A percentile compares a stretch with the other conserved stretches of the same genome.
These are phyloP conservation scores for Helleia helle DNA, from an alignment of 2,888 invertebrate species.

Conservation along the genomic window DNA sequence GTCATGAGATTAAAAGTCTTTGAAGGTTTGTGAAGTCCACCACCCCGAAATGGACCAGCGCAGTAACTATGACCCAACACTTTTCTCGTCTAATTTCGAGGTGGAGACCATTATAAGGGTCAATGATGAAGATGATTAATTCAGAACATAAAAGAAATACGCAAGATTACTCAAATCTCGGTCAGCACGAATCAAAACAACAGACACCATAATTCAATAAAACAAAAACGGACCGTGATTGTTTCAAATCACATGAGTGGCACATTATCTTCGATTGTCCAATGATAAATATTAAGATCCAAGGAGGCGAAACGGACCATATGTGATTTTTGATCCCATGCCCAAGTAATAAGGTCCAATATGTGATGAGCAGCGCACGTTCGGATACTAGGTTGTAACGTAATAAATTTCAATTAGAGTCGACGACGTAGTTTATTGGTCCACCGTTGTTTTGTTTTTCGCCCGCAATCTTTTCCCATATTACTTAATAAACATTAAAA, in stretches of 20 bases:
- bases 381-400: slow-evolving; percentile 45
- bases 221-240: slow-evolving; percentile 53
- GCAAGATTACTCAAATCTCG: no score
- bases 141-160: no score
- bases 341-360: slow-evolving; percentile 26
- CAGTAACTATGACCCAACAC: no score
- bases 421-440: slow-evolving; percentile 57
- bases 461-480: slow-evolving; percentile 21
- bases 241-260: slow-evolving; percentile 65
- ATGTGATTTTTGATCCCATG: slow-evolving; percentile 26
- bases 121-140: no score
- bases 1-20: no score
- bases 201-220: slow-evolving; percentile 52
- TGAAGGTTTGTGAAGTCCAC: no score
- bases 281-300: slow-evolving; percentile 44
- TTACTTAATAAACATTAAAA: not conserved
- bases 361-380: no score
- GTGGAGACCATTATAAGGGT: no score
- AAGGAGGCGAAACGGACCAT: slow-evolving; percentile 27
- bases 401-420: slow-evolving; percentile 70
- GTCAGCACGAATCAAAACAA: slow-evolving; percentile 19
- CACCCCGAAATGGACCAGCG: no score
- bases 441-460: slow-evolving; percentile 41
- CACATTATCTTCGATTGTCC: slow-evolving; percentile 68
- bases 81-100: no score